Evolutionary conservation across 2,113 vertebrate species (phyloP), one percentile per base, ranked within the genome.

Genomic region (Scopus umbretta): DNA sequence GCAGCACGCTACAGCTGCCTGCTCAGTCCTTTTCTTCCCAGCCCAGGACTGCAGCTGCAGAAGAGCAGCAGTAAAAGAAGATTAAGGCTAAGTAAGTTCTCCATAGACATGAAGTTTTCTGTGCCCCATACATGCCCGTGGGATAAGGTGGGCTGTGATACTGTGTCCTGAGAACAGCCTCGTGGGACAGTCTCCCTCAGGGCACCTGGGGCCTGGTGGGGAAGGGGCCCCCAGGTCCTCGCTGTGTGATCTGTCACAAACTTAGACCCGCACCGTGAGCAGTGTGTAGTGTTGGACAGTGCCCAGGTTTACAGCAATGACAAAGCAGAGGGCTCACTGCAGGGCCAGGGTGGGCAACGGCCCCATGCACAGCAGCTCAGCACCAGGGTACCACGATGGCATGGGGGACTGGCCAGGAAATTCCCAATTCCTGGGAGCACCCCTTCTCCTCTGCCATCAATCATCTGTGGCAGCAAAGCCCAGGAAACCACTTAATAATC

Each of bases 381-480:
- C 1, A 1, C 21, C 66, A 36, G n/a, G n/a, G 59, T 61, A 49
- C 10, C 2, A 3, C 0, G 2, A 10, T 3, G 18, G 59, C 1
- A 3, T 2, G 2, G 45, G 42, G 16, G 36, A 19, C 53, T 30
- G 55, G 38, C 13, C 61, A 13, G 21, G 72, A 62, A 68, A 79
- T 56, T 40, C 59, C 43, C 18, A 30, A 0, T 25, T 79, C 78
- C 84, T 88, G 34, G 19, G 43, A 80, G 43, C 43, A 75, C 16
- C 67, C 40, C 23, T 16, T 43, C 75, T 55, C n/a, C 75, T 52
- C 79, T 82, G 53, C 56, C 36, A 86, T 75, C 53, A 68, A 26
- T 22, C 43, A 90, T 3, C 26, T 50, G 30, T 1, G 7, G 62
- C 67, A 88, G 43, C 67, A 86, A 80, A 86, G 6, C 47, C 52